Evolutionary conservation across 2,797 vertebrate genomes (phyloP).

Genomic region (Tympanoctomys barrerae): DNA sequence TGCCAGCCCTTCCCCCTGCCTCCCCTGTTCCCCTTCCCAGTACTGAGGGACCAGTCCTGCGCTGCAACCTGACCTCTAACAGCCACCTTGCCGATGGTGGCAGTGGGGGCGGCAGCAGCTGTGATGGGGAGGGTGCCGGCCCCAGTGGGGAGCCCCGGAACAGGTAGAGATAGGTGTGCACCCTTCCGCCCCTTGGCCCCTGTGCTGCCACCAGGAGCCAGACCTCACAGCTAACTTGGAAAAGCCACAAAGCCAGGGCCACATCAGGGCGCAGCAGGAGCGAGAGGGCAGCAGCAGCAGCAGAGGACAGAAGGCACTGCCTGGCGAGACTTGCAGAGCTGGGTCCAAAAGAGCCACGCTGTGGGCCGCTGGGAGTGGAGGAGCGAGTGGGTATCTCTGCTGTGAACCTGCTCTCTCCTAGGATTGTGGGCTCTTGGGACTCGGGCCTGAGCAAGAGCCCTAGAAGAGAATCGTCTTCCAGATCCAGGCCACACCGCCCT

Average conservation of each 20-base stretch:
- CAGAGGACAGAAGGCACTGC: background rate
- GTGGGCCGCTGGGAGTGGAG: constrained; percentile 23
- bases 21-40: constrained; percentile 81
- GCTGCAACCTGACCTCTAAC: constrained; percentile 87
- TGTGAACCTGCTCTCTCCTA: constrained; percentile 13
- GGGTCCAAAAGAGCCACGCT: constrained; percentile 43
- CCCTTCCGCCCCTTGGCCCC: constrained; percentile 86
- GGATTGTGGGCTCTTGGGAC: constrained; percentile 45
- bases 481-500: background rate
- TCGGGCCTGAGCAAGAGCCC: background rate
- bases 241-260: constrained; percentile 69
- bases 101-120: constrained; percentile 82
- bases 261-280: constrained; percentile 31
- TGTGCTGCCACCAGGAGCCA: constrained; percentile 88
- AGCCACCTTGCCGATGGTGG: constrained; percentile 86
- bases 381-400: constrained; percentile 46
- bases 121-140: constrained; percentile 45
- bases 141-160: constrained; percentile 87
- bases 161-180: constrained; percentile 88
- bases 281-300: background rate
- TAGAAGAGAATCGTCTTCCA: constrained; percentile 74
- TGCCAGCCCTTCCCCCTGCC: constrained; percentile 76
- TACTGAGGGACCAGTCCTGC: constrained; percentile 88
- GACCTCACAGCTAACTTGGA: constrained; percentile 89
- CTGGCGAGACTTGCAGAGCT: constrained; percentile 37